Base-by-base conservation (phyloP, 1,140 invertebrate genomes). In the Battus philenor region DNA sequence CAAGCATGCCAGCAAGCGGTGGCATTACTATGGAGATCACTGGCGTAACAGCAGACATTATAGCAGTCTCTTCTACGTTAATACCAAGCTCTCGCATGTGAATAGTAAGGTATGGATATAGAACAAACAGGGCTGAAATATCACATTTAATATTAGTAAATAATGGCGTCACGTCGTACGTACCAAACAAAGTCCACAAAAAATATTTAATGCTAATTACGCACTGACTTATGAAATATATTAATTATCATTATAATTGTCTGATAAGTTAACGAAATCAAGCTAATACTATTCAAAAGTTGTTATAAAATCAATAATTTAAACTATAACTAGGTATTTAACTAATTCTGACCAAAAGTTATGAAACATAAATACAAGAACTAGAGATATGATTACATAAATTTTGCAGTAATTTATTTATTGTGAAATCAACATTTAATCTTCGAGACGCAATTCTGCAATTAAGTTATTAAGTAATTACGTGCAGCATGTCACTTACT, bases 61-160 rank as follows among this genome's bases (percentile, higher is more conserved):
- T 91, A n/a, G 93, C 93, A 1, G 93, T 93, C 85, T 96, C 93
- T 71, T 93, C 91, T 4, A 94, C 90, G 47, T 91, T 93, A 59
- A 96, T 92, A 32, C 94, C 94, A 33, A 96, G 71, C 65, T 94
- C 91, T 54, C 92, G 88, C 93, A 95, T 95, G 70, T 95, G 94
- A 36, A 96, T 91, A 1, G 94, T 94, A 61, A 96, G 81, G 76
- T 95, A 96, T 1, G 94, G 94, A 66, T 95, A 93, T 17, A 96
- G 86, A 20, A 93, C 92, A 58, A 90, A 90, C 13, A 93, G 78
- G 10, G 92, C 92, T 94, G 71, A n/a, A 71, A 69, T 30, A 20
- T 20, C 2, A 20, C n/a, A n/a, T n/a, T n/a, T n/a, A n/a, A n/a
- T n/a, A n/a, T n/a, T n/a, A n/a, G n/a, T n/a, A n/a, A n/a, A n/a